phyloP scores from a whole-genome alignment of 2,113 vertebrate genomes.

The Chaetops frenatus region DNA sequence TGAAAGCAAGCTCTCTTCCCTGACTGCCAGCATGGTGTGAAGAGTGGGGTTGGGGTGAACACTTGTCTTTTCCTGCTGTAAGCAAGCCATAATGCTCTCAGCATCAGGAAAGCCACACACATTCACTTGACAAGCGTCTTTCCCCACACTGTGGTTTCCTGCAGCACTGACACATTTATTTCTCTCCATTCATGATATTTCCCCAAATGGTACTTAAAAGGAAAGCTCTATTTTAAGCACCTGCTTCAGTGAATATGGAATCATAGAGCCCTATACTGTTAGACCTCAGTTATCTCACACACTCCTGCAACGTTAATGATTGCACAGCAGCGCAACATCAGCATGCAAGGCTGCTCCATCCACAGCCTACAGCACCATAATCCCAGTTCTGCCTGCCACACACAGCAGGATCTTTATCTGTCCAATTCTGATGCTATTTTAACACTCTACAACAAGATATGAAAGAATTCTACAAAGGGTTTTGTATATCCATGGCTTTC shows the following conservation, averaged over 20 bases:
- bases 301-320: not conserved
- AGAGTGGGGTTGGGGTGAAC: not conserved
- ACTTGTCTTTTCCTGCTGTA: not conserved
- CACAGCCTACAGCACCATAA: fast-evolving
- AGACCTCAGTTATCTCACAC: not conserved
- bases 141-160: not conserved
- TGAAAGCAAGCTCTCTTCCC: not conserved
- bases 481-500: not conserved
- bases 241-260: not conserved
- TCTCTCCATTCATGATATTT: not conserved
- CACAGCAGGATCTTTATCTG: not conserved
- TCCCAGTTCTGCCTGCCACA: not conserved
- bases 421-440: not conserved
- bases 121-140: not conserved
- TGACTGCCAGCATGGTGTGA: not conserved
- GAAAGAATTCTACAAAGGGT: not conserved
- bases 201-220: not conserved
- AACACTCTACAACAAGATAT: not conserved
- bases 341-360: not conserved
- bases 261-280: not conserved
- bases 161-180: not conserved
- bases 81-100: not conserved
- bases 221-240: not conserved
- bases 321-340: not conserved
- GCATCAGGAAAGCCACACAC: not conserved